These are phyloP conservation scores for Steinernema feltiae DNA, from an alignment of 1,140 invertebrate species.

Conservation along the genomic window DNA sequence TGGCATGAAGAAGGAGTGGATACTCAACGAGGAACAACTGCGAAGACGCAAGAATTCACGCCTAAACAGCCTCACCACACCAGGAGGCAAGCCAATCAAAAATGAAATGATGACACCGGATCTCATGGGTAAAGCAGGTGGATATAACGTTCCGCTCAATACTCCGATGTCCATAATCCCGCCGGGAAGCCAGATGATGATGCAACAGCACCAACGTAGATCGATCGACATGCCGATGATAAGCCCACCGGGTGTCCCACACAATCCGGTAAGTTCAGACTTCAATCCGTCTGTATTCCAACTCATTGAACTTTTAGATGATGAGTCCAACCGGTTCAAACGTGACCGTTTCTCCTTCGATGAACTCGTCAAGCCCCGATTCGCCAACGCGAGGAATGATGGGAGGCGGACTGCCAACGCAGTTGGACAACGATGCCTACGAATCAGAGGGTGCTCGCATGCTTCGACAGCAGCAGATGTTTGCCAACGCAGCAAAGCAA, in stretches of 20 bases:
- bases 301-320: neutral
- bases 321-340: slow-evolving; percentile 27
- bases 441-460: neutral
- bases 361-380: slow-evolving; percentile 12
- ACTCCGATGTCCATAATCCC: slow-evolving; percentile 5
- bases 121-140: neutral
- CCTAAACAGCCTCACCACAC: slow-evolving; percentile 80
- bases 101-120: neutral
- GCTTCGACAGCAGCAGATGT: neutral
- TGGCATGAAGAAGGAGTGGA: slow-evolving; percentile 67
- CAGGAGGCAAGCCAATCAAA: slow-evolving; percentile 64
- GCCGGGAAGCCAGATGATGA: neutral
- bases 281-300: neutral
- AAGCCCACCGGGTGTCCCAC: neutral
- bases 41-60: slow-evolving; percentile 68
- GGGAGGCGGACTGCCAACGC: neutral
- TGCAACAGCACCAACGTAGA: neutral
- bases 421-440: neutral
- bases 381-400: slow-evolving; percentile 1
- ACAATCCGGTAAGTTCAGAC: neutral
- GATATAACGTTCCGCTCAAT: neutral
- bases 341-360: slow-evolving; percentile 26
- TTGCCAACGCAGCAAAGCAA: too few relatives aligned
- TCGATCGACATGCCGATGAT: neutral
- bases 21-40: slow-evolving; percentile 92